Base-by-base conservation (phyloP, 1,140 invertebrate species). In the Paracyclopina nana region DNA sequence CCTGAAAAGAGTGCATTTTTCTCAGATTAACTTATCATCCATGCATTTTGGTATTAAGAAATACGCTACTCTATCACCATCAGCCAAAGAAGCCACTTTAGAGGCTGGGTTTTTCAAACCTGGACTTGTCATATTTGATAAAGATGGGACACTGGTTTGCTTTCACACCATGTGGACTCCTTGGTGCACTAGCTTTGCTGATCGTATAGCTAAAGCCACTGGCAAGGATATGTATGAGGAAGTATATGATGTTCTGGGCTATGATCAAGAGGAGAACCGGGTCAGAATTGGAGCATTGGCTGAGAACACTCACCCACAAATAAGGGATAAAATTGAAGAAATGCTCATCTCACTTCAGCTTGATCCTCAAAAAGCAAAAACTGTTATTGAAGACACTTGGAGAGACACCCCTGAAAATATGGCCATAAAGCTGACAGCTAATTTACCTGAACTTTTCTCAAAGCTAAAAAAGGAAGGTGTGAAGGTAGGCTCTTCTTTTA, bases 141-240 rank as follows among this genome's bases (percentile, higher is more conserved):
- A 52, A 45, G 50, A 52, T 28, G 50, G 50, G 6, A 52, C 50
- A 4, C 28, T 52, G 38, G 34, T 52, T 6, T 52, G 50, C 25
- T 52, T 52, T 26, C 50, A 52, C 26, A 52, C 50, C n/a, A 52
- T 52, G 50, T 52, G 50, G 50, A 44, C 31, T 27, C 34, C 50
- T n/a, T 52, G 50, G 50, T 52, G 50, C 28, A 18, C 34, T 9
- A 26, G 34, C 9, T 27, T 52, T 9, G 50, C 50, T 1, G n/a
- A 45, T 18, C 6, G 50, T 34, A 45, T 11, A 45, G 16, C 5
- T 20, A 38, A 8, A 31, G 45, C 30, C 12, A 25, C 45, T 48
- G 45, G 45, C 12, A 2, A 25, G 22, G 45, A 48, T 26, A 16
- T 48, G 20, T 22, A 24, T 29, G 12, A 9, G 5, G 9, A 48